Percentiles rank a stretch among this genome's conserved stretches.
Evolutionary conservation across 2,888 invertebrate species (phyloP).

Genomic region (Erebia epiphron): DNA sequence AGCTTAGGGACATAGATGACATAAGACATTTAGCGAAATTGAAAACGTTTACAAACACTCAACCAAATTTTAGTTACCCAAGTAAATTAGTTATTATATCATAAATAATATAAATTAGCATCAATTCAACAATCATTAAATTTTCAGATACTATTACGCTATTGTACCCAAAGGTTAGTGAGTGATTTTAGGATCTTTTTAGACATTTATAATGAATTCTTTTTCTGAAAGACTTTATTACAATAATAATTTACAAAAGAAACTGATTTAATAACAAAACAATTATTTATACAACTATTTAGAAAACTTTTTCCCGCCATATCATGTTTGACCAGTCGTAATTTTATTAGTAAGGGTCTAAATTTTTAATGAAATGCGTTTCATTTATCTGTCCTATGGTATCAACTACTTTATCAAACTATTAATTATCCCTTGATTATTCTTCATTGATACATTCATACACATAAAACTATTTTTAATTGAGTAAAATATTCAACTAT

Average conservation of each 20-base stretch:
- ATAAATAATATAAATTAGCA: neutral
- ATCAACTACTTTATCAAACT: neutral
- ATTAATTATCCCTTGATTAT: neutral
- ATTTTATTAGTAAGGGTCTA: no score
- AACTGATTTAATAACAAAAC: neutral
- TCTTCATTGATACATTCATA: neutral
- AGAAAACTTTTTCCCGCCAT: neutral
- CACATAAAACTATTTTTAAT: neutral
- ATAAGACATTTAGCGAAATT: conserved; percentile 5
- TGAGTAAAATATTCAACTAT: neutral
- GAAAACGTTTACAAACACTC: neutral
- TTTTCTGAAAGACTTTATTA: conserved; percentile 6
- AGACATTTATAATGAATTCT: conserved; percentile 34
- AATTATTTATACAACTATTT: neutral
- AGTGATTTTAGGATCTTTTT: conserved; percentile 44
- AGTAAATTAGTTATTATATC: conserved; percentile 22
- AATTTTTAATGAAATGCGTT: neutral
- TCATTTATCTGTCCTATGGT: neutral
- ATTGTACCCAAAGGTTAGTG: conserved; percentile 60
- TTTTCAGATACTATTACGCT: conserved; percentile 3
- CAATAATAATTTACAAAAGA: neutral
- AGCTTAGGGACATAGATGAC: no score
- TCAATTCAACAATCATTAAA: neutral
- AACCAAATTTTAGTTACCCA: conserved; percentile 50
- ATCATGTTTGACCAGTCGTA: no score